Conservation (phyloP, 2,888 invertebrate species). For the Cosmorhoe ocellata region DNA sequence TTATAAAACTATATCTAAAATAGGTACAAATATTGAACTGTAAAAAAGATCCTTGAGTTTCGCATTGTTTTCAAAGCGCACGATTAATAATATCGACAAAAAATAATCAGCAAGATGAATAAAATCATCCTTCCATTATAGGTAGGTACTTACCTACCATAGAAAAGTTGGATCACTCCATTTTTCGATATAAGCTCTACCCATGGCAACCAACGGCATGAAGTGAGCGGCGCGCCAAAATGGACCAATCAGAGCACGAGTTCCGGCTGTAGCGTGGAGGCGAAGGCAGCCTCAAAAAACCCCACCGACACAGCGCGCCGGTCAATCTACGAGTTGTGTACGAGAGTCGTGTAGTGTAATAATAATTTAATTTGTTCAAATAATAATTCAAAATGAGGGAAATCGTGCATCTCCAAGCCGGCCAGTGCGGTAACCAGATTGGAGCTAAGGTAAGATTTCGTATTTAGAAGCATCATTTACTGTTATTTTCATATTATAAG, state of each 20-base stretch:
- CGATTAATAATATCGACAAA: constrained; percentile 11
- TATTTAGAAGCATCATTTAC: constrained; percentile 17
- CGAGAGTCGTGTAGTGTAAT: constrained; percentile 75
- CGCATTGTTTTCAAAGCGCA: not conserved
- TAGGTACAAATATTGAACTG: no score
- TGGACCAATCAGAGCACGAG: constrained; percentile 61
- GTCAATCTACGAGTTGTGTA: constrained; percentile 74
- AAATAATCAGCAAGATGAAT: constrained; percentile 10
- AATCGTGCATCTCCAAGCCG: constrained; percentile 92
- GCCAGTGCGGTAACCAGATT: constrained; percentile 93
- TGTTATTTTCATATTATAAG: constrained; percentile 15
- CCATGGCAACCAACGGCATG: constrained; percentile 36
- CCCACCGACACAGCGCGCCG: constrained; percentile 57
- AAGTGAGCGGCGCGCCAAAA: constrained; percentile 54
- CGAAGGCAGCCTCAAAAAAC: constrained; percentile 75
- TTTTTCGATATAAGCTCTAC: constrained; percentile 51
- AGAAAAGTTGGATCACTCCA: constrained; percentile 51
- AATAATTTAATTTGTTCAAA: constrained; percentile 66
- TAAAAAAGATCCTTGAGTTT: no score
- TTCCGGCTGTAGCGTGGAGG: constrained; percentile 66
- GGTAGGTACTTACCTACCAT: no score
- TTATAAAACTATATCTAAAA: not conserved
- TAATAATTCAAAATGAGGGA: constrained; percentile 86
- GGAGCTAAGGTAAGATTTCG: constrained; percentile 80
- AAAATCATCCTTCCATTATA: constrained; percentile 34